Evolutionary conservation across 1,140 invertebrate genomes (phyloP).

Genomic region (Diachasmimorpha longicaudata): DNA sequence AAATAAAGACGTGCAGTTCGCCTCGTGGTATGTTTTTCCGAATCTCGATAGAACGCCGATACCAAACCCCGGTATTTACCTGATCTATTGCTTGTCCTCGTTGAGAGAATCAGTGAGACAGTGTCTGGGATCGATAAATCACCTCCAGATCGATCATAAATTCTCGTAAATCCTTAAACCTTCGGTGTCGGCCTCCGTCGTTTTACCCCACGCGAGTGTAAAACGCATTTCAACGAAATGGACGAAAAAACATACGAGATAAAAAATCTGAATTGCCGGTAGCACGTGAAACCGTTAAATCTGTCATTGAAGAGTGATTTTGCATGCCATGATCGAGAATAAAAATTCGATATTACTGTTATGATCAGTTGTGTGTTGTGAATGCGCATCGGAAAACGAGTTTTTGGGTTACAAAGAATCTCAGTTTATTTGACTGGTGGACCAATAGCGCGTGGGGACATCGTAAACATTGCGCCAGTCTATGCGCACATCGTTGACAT

Average conservation of each 20-base stretch:
- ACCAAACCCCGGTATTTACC: not conserved
- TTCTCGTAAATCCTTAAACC: no score
- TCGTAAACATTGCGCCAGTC: conserved; percentile 8
- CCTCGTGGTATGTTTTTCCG: not conserved
- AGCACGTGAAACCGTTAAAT: no score
- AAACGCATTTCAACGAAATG: not conserved
- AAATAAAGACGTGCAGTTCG: not conserved
- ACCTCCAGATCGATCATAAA: not conserved
- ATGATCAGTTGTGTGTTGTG: no score
- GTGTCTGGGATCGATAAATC: not conserved
- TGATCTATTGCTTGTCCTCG: not conserved
- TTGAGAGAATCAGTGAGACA: not conserved
- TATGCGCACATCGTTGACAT: not conserved
- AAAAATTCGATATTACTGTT: no score
- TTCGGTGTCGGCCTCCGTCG: no score
- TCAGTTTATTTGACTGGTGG: not conserved
- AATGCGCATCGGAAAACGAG: no score
- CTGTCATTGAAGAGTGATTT: no score
- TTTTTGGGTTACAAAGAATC: not conserved
- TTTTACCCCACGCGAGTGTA: not conserved
- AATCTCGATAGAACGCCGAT: not conserved
- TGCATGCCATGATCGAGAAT: no score
- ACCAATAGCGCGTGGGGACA: not conserved
- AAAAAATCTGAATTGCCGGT: no score
- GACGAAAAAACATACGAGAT: not conserved